Evolutionary conservation across 2,113 vertebrate species (phyloP).

Genomic region (Chlorodrepanis virens): DNA sequence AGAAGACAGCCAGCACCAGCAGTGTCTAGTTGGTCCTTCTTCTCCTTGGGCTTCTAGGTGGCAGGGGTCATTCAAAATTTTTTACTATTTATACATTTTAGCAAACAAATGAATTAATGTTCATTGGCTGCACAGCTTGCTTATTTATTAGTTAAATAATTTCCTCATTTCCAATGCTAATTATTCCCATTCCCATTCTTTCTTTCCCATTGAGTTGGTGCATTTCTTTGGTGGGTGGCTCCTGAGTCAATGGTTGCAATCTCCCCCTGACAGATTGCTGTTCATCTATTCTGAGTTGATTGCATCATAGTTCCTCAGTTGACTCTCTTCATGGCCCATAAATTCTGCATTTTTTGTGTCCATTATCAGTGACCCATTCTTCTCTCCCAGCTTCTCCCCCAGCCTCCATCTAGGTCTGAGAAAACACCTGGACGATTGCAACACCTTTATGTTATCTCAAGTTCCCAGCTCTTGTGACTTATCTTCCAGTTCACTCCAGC

Average conservation of each 20-base stretch:
- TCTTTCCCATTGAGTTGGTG: neutral
- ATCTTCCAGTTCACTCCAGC: neutral
- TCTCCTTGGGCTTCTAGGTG: neutral
- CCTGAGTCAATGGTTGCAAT: neutral
- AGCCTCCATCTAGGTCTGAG: neutral
- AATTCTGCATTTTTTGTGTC: neutral
- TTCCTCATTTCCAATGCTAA: neutral
- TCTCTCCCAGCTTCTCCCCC: neutral
- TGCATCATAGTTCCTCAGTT: neutral
- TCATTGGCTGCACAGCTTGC: neutral
- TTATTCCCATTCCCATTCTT: neutral
- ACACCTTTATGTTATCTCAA: neutral
- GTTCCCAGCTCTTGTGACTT: neutral
- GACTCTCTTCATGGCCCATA: neutral
- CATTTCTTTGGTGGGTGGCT: neutral
- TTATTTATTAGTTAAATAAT: neutral
- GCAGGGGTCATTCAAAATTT: neutral
- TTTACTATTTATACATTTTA: neutral
- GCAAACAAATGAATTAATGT: neutral
- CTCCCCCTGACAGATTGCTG: rapidly evolving
- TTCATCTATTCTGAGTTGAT: neutral
- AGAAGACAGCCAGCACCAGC: neutral
- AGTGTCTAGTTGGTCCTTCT: neutral
- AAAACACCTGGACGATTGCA: neutral
- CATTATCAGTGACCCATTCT: neutral